These are phyloP conservation scores for Ctenopoma multispine DNA, from an alignment of 2,797 vertebrate species.

Conservation along the genomic window DNA sequence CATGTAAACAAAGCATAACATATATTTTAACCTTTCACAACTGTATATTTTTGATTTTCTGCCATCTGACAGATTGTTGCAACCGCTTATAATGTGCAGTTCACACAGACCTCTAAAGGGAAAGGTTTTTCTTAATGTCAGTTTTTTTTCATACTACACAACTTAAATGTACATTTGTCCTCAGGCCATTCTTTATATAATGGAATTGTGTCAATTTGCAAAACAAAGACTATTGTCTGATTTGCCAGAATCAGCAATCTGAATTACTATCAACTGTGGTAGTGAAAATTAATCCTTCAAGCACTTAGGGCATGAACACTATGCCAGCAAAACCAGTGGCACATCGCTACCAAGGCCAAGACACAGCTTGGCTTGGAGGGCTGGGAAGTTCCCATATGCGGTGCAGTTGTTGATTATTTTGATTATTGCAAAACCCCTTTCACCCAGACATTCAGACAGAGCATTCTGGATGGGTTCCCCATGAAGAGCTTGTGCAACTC, in stretches of 20 bases:
- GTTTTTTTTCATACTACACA: not conserved
- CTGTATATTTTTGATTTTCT: not conserved
- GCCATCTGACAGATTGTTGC: not conserved
- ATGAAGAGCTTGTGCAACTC: constrained; percentile 60
- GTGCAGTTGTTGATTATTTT: constrained; percentile 65
- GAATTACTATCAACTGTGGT: constrained; percentile 59
- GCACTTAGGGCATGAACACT: constrained; percentile 48
- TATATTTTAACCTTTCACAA: not conserved
- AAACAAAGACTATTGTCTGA: constrained; percentile 70
- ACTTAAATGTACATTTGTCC: constrained; percentile 20
- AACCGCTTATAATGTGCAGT: not conserved
- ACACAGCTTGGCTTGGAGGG: constrained; percentile 48
- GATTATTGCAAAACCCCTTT: constrained; percentile 64
- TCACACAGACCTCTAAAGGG: not conserved
- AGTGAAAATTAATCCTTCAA: constrained; percentile 68
- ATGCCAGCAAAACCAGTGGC: constrained; percentile 63
- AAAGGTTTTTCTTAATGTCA: not conserved
- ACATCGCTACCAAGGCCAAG: constrained; percentile 53
- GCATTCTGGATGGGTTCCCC: constrained; percentile 57
- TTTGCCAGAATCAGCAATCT: constrained; percentile 55
- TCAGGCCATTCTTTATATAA: constrained; percentile 3
- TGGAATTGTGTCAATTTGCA: constrained; percentile 28
- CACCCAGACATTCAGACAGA: constrained; percentile 32
- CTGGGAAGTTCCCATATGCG: constrained; percentile 58
- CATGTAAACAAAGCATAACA: not conserved